Percentiles rank a stretch among this genome's conserved stretches.
phyloP scores from a whole-genome alignment of 2,797 vertebrate species.

The Spheniscus humboldti region DNA sequence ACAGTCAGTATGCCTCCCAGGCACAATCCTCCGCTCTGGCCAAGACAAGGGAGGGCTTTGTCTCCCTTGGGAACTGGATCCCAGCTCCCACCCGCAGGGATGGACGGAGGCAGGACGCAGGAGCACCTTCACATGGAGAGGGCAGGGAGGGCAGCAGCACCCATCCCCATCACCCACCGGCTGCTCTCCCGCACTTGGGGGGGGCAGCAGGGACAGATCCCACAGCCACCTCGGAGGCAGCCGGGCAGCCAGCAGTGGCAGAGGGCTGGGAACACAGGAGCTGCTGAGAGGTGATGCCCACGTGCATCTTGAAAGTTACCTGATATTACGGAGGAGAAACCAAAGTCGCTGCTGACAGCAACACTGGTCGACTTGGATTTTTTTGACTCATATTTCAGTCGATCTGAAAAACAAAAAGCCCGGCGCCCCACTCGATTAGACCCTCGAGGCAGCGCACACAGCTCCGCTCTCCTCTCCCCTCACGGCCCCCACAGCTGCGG shows the following conservation, averaged over 20 bases:
- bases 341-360: slow-evolving; percentile 72
- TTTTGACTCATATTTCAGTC: slow-evolving; percentile 96
- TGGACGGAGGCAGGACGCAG: background rate
- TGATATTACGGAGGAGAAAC: slow-evolving; percentile 65
- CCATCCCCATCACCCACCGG: background rate
- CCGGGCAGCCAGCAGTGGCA: background rate
- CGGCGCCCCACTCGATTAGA: background rate
- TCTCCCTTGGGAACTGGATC: background rate
- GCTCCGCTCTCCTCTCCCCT: background rate
- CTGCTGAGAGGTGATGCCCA: background rate
- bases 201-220: background rate
- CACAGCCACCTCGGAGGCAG: background rate
- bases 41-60: background rate
- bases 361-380: slow-evolving; percentile 86
- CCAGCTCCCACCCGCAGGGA: background rate
- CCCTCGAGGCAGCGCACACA: background rate
- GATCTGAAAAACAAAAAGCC: slow-evolving; percentile 84
- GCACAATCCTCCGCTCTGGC: background rate
- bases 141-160: background rate
- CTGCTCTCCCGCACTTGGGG: fast-evolving
- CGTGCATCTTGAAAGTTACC: slow-evolving; percentile 16
- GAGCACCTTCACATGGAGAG: background rate
- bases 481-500: fast-evolving
- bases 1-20: background rate
- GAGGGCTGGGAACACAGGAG: background rate